A percentile compares a stretch with the other conserved stretches of the same genome.
Evolutionary conservation across 2,797 vertebrate species (phyloP).

Genomic region (Hapalemur alaotrensis): DNA sequence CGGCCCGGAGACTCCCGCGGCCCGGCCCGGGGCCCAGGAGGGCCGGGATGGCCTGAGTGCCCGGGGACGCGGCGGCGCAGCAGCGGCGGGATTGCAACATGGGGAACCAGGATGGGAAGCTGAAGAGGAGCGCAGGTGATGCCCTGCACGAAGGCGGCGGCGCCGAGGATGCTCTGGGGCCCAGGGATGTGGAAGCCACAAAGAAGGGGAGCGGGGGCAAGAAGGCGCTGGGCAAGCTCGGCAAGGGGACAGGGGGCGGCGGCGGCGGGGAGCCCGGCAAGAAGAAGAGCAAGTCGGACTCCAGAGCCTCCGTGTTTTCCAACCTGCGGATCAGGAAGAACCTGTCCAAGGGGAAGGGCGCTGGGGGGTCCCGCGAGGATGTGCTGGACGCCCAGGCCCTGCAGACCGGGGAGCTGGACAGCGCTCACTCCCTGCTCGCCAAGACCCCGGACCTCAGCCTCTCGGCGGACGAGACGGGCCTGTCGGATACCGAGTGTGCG

Average conservation of each 20-base stretch:
- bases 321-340: slow-evolving; percentile 94
- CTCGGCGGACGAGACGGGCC: slow-evolving; percentile 91
- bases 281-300: slow-evolving; percentile 93
- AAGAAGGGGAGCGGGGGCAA: slow-evolving; percentile 91
- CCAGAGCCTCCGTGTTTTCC: slow-evolving; percentile 94
- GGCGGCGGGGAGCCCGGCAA: slow-evolving; percentile 83
- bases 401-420: slow-evolving; percentile 90
- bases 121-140: slow-evolving; percentile 90
- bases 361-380: slow-evolving; percentile 92
- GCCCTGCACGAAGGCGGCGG: slow-evolving; percentile 84
- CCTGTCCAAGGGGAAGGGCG: slow-evolving; percentile 87
- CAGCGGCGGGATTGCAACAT: slow-evolving; percentile 81
- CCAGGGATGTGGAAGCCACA: slow-evolving; percentile 88
- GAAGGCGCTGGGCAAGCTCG: slow-evolving; percentile 89
- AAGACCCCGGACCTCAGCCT: slow-evolving; percentile 93
- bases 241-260: slow-evolving; percentile 83
- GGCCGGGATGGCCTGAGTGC: slow-evolving; percentile 88
- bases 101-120: slow-evolving; percentile 98
- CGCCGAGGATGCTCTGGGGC: slow-evolving; percentile 89
- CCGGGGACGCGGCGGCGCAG: slow-evolving; percentile 80
- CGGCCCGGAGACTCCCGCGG: slow-evolving; percentile 69
- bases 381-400: slow-evolving; percentile 87
- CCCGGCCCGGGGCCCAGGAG: slow-evolving; percentile 58
- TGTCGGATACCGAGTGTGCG: slow-evolving; percentile 89
- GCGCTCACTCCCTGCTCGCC: slow-evolving; percentile 84